Evolutionary conservation across 2,888 invertebrate species (phyloP), one percentile per base, ranked within the genome.

Genomic region (Silvanus unidentatus): DNA sequence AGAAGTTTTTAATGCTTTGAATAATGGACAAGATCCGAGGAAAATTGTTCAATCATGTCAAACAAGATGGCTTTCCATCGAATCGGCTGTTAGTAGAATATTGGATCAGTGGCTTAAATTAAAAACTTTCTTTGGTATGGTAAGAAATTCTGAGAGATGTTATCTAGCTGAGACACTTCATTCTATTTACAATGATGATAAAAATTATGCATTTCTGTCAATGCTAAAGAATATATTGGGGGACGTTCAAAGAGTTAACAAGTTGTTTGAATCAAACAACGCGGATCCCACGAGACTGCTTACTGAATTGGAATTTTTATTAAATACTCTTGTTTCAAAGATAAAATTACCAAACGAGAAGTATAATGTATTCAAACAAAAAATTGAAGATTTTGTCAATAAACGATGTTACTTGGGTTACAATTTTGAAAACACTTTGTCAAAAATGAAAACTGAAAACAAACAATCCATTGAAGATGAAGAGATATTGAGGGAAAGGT

Each of bases 91-190:
- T 1, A 38, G 40, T 2, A 39, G 55, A 54, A 62, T 63, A 34
- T 44, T 50, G 11, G 34, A 49, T 13, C 64, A 67, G 43, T 63
- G 61, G 63, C 9, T 52, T 10, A 62, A 62, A 43, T 48, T 65
- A 32, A 37, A 37, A 37, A 16, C 37, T 13, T 15, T 11, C n/a
- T 37, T 37, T 37, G 37, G 12, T 37, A 16, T 37, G 10, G 14
- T 10, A 9, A 3, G 37, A 9, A 3, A 15, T 3, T 4, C 5
- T 4, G 37, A 37, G 12, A 4, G 12, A 16, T 37, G 37, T 37
- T 15, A 37, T 16, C 8, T 12, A 11, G 13, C 37, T 16, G 37
- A 37, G 15, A 9, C 12, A 4, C 14, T 37, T 2, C 50, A 54
- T 38, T 35, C 45, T 13, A 56, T 63, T 47, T 59, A 58, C 40